Conservation (phyloP, 2,888 invertebrate genomes). For the Hypolimnas misippus region DNA sequence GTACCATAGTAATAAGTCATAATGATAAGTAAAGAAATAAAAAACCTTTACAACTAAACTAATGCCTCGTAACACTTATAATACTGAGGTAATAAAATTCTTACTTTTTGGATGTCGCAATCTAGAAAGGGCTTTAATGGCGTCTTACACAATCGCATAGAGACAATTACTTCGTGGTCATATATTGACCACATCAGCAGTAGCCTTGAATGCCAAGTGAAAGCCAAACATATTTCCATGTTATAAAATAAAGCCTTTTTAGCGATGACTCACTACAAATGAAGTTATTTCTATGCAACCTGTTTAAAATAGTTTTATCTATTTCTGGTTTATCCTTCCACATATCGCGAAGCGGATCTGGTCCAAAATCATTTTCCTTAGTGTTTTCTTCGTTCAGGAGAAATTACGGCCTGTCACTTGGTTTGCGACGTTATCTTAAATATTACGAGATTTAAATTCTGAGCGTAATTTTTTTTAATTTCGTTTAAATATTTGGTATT, state of each 20-base stretch:
- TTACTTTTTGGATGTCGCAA: not conserved
- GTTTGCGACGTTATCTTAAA: too few relatives aligned
- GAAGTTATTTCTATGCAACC: not conserved
- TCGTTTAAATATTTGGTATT: too few relatives aligned
- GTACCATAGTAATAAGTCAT: too few relatives aligned
- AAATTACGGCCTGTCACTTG: too few relatives aligned
- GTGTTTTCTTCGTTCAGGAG: too few relatives aligned
- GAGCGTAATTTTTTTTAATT: too few relatives aligned
- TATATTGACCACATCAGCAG: conserved; percentile 6
- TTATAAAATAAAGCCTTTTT: not conserved
- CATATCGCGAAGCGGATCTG: not conserved
- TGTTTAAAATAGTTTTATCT: not conserved
- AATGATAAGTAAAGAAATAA: too few relatives aligned
- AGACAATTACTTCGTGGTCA: conserved; percentile 12
- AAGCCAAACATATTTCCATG: conserved; percentile 1
- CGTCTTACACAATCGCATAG: not conserved
- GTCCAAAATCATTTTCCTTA: not conserved
- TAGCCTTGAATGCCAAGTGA: conserved; percentile 8
- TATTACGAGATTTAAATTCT: too few relatives aligned
- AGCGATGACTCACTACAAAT: not conserved
- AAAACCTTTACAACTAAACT: too few relatives aligned
- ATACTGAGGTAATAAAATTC: not conserved
- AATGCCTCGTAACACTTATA: not conserved
- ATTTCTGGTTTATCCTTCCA: too few relatives aligned
- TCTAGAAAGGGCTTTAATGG: not conserved